Evolutionary conservation across 2,797 vertebrate species (phyloP).

Genomic region (Xenopus petersii): DNA sequence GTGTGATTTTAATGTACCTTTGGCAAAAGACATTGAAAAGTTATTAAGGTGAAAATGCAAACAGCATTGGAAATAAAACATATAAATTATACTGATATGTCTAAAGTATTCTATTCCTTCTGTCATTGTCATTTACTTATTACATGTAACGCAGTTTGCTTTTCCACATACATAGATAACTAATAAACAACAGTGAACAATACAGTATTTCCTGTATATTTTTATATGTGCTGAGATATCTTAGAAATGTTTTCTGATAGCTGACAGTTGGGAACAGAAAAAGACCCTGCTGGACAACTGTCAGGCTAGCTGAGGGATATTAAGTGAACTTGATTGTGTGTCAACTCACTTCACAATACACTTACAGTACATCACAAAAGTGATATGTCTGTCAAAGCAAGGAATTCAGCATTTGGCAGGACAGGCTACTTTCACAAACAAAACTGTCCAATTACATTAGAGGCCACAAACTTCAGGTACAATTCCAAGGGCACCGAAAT

Average conservation of each 20-base stretch:
- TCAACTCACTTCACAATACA: constrained; percentile 68
- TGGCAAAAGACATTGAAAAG: no score
- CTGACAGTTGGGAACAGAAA: constrained; percentile 58
- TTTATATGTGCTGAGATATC: constrained; percentile 8
- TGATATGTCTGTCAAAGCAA: constrained; percentile 79
- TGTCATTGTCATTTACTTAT: no score
- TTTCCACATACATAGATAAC: no score
- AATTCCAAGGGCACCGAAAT: constrained; percentile 57
- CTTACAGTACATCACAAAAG: constrained; percentile 70
- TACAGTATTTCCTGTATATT: not conserved
- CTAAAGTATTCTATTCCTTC: no score
- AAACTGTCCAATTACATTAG: constrained; percentile 85
- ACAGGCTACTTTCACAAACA: constrained; percentile 71
- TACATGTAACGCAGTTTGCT: no score
- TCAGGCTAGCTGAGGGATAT: constrained; percentile 57
- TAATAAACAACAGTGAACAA: constrained; percentile 3
- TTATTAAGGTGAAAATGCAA: no score
- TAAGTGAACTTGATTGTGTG: constrained; percentile 74
- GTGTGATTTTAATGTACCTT: no score
- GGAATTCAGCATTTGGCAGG: constrained; percentile 71
- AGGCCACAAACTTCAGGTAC: constrained; percentile 78
- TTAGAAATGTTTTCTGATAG: constrained; percentile 15
- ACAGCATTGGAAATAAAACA: no score
- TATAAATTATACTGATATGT: no score
- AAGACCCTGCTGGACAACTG: constrained; percentile 68